Base-by-base conservation (phyloP, 2,797 vertebrate species). In the Spheniscus humboldti region DNA sequence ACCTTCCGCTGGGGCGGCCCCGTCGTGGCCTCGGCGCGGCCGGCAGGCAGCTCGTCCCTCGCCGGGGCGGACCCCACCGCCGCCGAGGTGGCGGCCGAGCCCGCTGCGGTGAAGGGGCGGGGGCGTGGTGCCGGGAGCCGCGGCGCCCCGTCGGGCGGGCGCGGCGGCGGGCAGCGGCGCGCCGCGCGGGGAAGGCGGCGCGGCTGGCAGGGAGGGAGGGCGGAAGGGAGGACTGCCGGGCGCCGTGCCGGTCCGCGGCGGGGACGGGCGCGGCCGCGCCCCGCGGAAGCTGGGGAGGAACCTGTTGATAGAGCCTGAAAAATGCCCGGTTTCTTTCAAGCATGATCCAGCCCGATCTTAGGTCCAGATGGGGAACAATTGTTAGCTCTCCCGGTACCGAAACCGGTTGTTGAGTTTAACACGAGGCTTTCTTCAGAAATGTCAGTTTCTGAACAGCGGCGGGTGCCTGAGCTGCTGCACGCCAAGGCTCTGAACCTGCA, bases 321-420 rank as follows among this genome's bases (percentile, higher is more conserved):
- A 5, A 0, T 5, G 33, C 13, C 16, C 7, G 0, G 8, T 14
- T 37, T 33, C 23, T 43, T 60, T 9, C 5, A 15, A 13, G 55
- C 27, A 1, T 17, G 39, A 22, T 15, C 13, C 22, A 13, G 43
- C 25, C 16, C 2, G 20, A 4, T 10, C 11, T 16, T 22, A 4
- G 27, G 2, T 22, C 4, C n/a, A 2, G 24, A 0, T 3, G 4
- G 33, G 12, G 9, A 9, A 3, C 6, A 18, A 25, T 10, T 27
- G 35, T 13, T 62, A 8, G 7, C 37, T 41, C 11, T 41, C 22
- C 43, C 33, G 11, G 11, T 23, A 1, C 15, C 17, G 27, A 31
- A 43, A 4, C 7, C 7, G 12, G 11, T 8, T 10, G 18, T 3
- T 18, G 62, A 19, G 31, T 22, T 37, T n/a, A 33, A n/a, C 17